phyloP scores from a whole-genome alignment of 2,113 vertebrate genomes.

The Boulengeromyrus knoepffleri region DNA sequence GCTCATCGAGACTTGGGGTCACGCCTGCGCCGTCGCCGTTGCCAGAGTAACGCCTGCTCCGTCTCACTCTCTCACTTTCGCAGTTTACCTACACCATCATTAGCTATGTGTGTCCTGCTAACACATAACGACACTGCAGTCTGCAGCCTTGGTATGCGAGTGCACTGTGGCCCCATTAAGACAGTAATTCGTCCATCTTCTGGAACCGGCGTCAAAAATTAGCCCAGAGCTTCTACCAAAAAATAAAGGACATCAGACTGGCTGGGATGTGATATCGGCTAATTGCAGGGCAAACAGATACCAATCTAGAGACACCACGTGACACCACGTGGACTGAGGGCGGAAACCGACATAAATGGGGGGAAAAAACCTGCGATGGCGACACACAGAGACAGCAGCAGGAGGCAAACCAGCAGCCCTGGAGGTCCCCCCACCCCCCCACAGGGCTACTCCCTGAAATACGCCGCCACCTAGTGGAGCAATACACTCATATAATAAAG shows the following conservation, averaged over 20 bases:
- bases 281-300: not conserved
- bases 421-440: no score
- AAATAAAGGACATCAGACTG: not conserved
- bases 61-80: no score
- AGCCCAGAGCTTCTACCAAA: not conserved
- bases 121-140: not conserved
- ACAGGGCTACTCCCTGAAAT: not conserved
- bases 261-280: not conserved
- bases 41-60: slow-evolving; percentile 53
- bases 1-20: slow-evolving; percentile 68
- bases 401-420: not conserved
- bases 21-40: slow-evolving; percentile 66
- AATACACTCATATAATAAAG: not conserved
- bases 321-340: not conserved
- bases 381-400: not conserved
- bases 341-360: not conserved
- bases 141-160: not conserved
- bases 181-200: not conserved
- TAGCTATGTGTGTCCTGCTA: not conserved
- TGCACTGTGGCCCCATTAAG: not conserved
- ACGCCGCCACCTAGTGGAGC: not conserved
- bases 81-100: not conserved
- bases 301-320: no score
- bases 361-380: not conserved
- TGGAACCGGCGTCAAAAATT: not conserved